Evolutionary conservation across 2,113 vertebrate species (phyloP).

Genomic region (Nesogale talazaci): DNA sequence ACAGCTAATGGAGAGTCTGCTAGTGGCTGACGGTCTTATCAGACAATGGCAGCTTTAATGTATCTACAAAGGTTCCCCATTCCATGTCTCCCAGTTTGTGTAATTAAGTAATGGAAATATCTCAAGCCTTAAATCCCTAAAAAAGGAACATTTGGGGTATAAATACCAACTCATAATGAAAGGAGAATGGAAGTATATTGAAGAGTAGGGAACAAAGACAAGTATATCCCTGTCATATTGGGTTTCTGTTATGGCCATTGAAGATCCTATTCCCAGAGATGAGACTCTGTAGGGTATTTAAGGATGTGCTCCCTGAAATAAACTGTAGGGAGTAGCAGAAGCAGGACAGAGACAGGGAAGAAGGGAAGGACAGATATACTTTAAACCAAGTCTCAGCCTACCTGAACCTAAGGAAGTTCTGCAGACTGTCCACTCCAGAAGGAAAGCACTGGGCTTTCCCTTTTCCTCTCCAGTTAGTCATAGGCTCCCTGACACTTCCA

Average conservation of each 20-base stretch:
- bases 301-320: not conserved
- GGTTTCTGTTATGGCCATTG: not conserved
- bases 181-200: not conserved
- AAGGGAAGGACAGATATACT: not conserved
- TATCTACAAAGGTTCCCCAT: not conserved
- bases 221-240: not conserved
- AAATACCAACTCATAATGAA: not conserved
- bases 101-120: not conserved
- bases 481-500: not conserved
- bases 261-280: not conserved
- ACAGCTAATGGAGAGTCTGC: not conserved
- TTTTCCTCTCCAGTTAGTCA: not conserved
- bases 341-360: not conserved
- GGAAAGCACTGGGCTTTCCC: not conserved
- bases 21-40: not conserved
- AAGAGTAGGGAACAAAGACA: not conserved
- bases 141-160: not conserved
- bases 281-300: not conserved
- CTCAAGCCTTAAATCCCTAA: not conserved
- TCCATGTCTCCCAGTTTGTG: not conserved
- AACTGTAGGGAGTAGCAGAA: not conserved
- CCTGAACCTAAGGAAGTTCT: not conserved
- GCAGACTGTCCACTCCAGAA: not conserved
- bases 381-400: not conserved
- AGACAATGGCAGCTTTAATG: not conserved